A percentile compares a stretch with the other conserved stretches of the same genome.
These are phyloP conservation scores for Allophyes oxyacanthae DNA, from an alignment of 2,888 invertebrate genomes.

Conservation along the genomic window DNA sequence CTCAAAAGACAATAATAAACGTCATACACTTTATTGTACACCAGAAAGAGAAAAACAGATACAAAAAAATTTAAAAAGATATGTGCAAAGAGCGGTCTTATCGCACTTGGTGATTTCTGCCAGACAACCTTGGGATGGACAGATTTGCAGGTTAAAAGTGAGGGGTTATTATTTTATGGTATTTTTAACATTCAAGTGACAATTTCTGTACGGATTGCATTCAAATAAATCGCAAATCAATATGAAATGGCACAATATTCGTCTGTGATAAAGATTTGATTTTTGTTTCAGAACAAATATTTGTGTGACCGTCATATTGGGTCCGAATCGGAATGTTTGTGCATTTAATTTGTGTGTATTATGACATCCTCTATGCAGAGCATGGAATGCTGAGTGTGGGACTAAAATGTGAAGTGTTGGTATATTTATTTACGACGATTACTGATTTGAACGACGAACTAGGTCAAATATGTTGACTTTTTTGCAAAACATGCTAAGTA, in stretches of 20 bases:
- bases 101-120: no score
- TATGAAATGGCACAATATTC: constrained; percentile 16
- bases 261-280: constrained; percentile 9
- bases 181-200: no score
- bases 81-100: no score
- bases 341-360: constrained; percentile 21
- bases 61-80: no score
- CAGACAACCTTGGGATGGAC: no score
- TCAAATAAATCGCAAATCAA: background rate
- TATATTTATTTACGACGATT: constrained; percentile 24
- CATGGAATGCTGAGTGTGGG: background rate
- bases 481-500: constrained; percentile 11
- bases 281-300: constrained; percentile 20
- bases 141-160: no score
- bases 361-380: background rate
- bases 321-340: background rate
- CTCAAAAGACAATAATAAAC: no score
- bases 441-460: constrained; percentile 24
- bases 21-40: no score
- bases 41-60: no score
- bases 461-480: constrained; percentile 39
- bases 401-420: background rate
- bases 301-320: background rate
- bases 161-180: no score
- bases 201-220: no score